phyloP scores from a whole-genome alignment of 1,140 invertebrate species.

The Drosophila kurseongensis region DNA sequence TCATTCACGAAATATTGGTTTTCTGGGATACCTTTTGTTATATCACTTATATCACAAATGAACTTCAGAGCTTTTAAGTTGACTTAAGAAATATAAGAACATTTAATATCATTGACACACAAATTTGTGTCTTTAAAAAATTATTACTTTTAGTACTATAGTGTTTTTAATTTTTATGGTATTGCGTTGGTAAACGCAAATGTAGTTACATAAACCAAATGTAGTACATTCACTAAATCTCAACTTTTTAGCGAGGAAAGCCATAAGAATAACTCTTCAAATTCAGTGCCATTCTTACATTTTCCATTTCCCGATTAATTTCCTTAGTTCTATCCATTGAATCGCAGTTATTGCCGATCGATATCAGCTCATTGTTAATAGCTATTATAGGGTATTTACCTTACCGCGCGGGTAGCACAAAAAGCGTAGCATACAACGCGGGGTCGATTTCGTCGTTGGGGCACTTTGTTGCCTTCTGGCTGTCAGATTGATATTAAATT shows the following conservation, averaged over 20 bases:
- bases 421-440: conserved; percentile 63
- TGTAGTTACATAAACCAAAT: too few relatives aligned
- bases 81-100: too few relatives aligned
- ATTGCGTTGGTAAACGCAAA: too few relatives aligned
- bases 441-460: conserved; percentile 30
- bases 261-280: neutral
- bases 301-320: conserved; percentile 11
- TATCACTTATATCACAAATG: too few relatives aligned
- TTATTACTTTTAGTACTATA: too few relatives aligned
- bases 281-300: neutral
- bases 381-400: conserved; percentile 35
- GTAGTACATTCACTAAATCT: too few relatives aligned
- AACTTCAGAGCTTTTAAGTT: too few relatives aligned
- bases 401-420: conserved; percentile 13
- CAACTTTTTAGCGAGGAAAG: neutral
- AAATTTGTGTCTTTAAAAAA: too few relatives aligned
- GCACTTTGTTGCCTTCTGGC: conserved; percentile 82
- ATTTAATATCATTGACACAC: too few relatives aligned
- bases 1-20: too few relatives aligned
- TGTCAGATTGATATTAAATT: conserved; percentile 83
- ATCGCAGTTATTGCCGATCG: conserved; percentile 4
- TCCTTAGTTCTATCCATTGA: neutral
- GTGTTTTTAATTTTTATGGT: too few relatives aligned
- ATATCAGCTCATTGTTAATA: conserved; percentile 12
- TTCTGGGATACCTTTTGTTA: too few relatives aligned